Evolutionary conservation across 2,888 invertebrate genomes (phyloP), one percentile per base, ranked within the genome.

Genomic region (Malthinus seriepunctatus): DNA sequence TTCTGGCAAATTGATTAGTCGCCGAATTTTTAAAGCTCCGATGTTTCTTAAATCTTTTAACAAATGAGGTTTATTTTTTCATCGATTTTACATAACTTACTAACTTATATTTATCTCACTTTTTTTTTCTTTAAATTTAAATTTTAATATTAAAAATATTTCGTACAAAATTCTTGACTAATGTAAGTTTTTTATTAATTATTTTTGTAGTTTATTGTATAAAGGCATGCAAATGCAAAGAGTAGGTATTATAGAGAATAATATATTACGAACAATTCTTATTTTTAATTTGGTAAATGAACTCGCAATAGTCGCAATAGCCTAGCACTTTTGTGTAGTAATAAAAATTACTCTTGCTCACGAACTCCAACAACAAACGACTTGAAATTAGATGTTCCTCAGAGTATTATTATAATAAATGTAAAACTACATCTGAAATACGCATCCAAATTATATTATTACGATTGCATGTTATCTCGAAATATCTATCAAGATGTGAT

Each of bases 401-500:
- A 11, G 60, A 53, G 60, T 35, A 47, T n/a, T 56, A 51, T 53
- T 51, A 42, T 51, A 51, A 51, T 48, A 56, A 38, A 32, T 48
- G 53, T 45, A 37, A 53, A 49, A 38, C 56, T 42, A 51, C 55
- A 60, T 52, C 56, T 39, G 56, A 56, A 56, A 56, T 56, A 61
- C 23, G 23, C 23, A 23, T 56, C 35, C 45, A 52, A 38, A 12
- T 53, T 57, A 51, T 45, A 54, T 53, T 47, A 59, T 23, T 23
- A 23, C 23, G 23, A 23, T 62, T 49, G 62, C 62, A 62, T 62
- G 62, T 59, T 52, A 51, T 62, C 62, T 53, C 38, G 62, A 52
- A 56, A 53, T 56, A 56, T 51, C 38, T 50, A 51, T 34, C 42
- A 61, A 48, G 58, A 63, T 56, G 67, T 63, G 58, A 67, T 67